Conservation (phyloP, 2,797 vertebrate species). For the Anolis apletophallus region DNA sequence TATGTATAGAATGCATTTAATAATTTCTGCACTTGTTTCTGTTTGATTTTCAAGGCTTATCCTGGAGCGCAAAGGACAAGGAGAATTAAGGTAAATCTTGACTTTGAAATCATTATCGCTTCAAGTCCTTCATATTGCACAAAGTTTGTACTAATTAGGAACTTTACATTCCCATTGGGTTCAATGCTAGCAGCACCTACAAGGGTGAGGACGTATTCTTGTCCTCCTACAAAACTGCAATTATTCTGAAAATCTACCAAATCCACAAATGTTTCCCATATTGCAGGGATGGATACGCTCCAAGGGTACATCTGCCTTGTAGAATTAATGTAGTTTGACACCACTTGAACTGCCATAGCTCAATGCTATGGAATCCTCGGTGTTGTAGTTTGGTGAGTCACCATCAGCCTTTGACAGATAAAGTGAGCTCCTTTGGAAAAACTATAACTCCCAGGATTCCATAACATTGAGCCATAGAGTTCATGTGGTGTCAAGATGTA, state of each 20-base stretch:
- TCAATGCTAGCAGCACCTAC: neutral
- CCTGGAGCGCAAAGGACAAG: conserved; percentile 76
- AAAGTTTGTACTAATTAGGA: neutral
- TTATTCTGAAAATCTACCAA: neutral
- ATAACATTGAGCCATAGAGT: too few relatives aligned
- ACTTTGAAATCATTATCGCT: neutral
- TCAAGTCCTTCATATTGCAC: neutral
- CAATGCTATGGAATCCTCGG: too few relatives aligned
- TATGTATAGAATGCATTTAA: too few relatives aligned
- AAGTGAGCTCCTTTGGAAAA: too few relatives aligned
- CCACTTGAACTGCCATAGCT: too few relatives aligned
- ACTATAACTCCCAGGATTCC: too few relatives aligned
- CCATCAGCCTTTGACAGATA: too few relatives aligned
- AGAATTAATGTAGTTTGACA: neutral
- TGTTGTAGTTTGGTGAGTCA: too few relatives aligned
- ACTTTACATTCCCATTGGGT: neutral
- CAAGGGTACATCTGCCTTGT: too few relatives aligned
- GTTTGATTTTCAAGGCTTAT: conserved; percentile 65
- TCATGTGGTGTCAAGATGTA: too few relatives aligned
- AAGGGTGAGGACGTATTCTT: too few relatives aligned
- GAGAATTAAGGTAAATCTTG: conserved; percentile 74
- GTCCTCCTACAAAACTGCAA: neutral
- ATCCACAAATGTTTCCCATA: neutral
- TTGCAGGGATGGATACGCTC: neutral
- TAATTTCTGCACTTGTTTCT: neutral